phyloP scores from a whole-genome alignment of 2,888 invertebrate genomes.

The Nycteola revayana region DNA sequence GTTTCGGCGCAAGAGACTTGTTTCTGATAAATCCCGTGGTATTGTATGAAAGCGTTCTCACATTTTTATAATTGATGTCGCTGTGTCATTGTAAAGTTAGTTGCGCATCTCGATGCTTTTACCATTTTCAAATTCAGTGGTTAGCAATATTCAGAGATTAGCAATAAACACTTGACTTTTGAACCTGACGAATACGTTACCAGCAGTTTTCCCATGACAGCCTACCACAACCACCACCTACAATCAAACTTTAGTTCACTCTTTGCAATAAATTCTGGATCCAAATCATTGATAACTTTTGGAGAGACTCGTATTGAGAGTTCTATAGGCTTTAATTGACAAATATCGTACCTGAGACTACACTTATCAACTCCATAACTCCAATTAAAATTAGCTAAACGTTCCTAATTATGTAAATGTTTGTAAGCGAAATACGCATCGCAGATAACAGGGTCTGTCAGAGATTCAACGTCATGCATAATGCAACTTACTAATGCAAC shows the following conservation, averaged over 20 bases:
- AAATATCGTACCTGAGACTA: slow-evolving; percentile 8
- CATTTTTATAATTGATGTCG: slow-evolving; percentile 1
- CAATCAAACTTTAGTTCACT: no score
- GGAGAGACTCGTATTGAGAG: no score
- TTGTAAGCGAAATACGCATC: slow-evolving; percentile 51
- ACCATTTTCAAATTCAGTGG: no score
- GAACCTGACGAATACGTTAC: no score
- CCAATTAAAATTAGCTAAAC: slow-evolving; percentile 50
- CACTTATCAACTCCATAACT: slow-evolving; percentile 26
- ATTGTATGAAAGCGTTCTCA: background rate
- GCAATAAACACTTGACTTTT: no score
- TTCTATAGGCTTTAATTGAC: slow-evolving; percentile 10
- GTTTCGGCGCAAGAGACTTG: slow-evolving; percentile 42
- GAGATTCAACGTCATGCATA: slow-evolving; percentile 67
- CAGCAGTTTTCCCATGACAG: no score
- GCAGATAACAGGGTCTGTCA: slow-evolving; percentile 51
- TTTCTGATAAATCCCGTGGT: slow-evolving; percentile 32
- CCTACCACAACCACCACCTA: no score
- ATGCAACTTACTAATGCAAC: slow-evolving; percentile 65
- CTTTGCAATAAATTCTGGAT: no score
- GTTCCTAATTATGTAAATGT: slow-evolving; percentile 61
- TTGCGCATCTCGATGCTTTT: no score
- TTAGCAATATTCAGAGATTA: no score
- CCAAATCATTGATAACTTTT: no score
- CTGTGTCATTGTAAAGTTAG: no score